phyloP scores from a whole-genome alignment of 2,797 vertebrate genomes.

The Harpagifer antarcticus region DNA sequence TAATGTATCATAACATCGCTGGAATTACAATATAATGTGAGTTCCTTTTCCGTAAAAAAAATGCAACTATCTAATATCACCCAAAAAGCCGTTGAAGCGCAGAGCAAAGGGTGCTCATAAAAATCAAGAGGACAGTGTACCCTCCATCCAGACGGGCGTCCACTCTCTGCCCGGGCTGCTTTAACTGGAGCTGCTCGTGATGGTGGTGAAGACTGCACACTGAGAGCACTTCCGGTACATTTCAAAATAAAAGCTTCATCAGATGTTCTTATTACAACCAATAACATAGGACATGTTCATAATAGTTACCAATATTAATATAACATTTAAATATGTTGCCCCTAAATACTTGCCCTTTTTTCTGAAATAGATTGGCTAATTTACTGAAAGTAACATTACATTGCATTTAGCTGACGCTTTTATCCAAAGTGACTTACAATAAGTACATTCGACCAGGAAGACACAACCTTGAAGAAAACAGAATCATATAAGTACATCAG shows the following conservation, averaged over 20 bases:
- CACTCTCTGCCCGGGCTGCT: constrained; percentile 30
- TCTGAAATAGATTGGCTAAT: too few relatives aligned
- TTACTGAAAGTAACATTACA: too few relatives aligned
- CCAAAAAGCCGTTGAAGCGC: constrained; percentile 15
- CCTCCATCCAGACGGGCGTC: constrained; percentile 62
- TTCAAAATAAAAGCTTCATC: constrained; percentile 45
- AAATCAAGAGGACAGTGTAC: constrained; percentile 27
- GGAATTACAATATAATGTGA: not conserved
- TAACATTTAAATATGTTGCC: too few relatives aligned
- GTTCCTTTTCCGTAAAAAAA: not conserved
- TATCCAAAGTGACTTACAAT: too few relatives aligned
- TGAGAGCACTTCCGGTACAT: constrained; percentile 42
- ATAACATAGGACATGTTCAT: not conserved
- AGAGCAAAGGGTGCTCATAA: constrained; percentile 4
- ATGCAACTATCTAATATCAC: constrained; percentile 1
- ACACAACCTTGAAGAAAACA: too few relatives aligned
- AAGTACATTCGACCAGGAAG: too few relatives aligned
- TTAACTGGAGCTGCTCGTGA: constrained; percentile 53
- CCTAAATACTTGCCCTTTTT: too few relatives aligned
- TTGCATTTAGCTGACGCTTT: too few relatives aligned
- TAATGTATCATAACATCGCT: constrained; percentile 34
- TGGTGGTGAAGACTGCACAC: constrained; percentile 24
- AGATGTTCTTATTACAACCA: not conserved
- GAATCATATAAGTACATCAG: too few relatives aligned
- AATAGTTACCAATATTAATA: not conserved